Percentiles rank a stretch among this genome's conserved stretches.
These are phyloP conservation scores for Galerucella pusilla DNA, from an alignment of 2,888 invertebrate genomes.

Conservation along the genomic window DNA sequence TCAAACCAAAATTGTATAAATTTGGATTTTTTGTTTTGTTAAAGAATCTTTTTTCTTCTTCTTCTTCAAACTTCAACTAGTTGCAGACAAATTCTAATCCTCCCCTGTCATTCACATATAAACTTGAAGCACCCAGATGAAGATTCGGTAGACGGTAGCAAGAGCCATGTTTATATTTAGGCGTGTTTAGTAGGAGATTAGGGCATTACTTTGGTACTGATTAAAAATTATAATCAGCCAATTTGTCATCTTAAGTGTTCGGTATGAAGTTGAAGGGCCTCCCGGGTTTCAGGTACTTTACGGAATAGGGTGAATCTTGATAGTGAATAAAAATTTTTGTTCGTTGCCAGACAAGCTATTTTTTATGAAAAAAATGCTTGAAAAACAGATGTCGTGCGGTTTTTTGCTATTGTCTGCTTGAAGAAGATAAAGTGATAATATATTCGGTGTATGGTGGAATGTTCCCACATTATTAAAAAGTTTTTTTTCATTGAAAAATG, in stretches of 20 bases:
- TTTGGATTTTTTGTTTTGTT: too few species aligned
- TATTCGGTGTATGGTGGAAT: slow-evolving; percentile 10
- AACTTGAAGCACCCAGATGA: slow-evolving; percentile 35
- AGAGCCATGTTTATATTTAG: slow-evolving; percentile 59
- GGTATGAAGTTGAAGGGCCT: slow-evolving; percentile 45
- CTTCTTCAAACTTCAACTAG: too few species aligned
- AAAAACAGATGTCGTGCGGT: slow-evolving; percentile 42
- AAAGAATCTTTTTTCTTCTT: too few species aligned
- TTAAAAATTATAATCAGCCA: slow-evolving; percentile 64
- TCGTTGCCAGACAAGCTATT: slow-evolving; percentile 41
- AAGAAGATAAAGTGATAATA: slow-evolving; percentile 25
- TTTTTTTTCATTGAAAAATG: too few species aligned
- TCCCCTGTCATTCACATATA: slow-evolving; percentile 11
- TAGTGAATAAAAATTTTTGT: slow-evolving; percentile 37
- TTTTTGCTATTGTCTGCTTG: slow-evolving; percentile 35
- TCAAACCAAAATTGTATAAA: too few species aligned
- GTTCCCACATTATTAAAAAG: slow-evolving; percentile 16
- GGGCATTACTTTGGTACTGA: slow-evolving; percentile 52
- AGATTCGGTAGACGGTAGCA: slow-evolving; percentile 57
- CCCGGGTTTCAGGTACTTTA: slow-evolving; percentile 41
- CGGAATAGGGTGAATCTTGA: slow-evolving; percentile 34
- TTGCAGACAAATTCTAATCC: neutral
- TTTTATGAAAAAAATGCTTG: slow-evolving; percentile 37
- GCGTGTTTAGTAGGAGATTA: slow-evolving; percentile 47
- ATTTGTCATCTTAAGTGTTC: slow-evolving; percentile 62